phyloP scores from a whole-genome alignment of 2,797 vertebrate species.

The Acomys russatus region DNA sequence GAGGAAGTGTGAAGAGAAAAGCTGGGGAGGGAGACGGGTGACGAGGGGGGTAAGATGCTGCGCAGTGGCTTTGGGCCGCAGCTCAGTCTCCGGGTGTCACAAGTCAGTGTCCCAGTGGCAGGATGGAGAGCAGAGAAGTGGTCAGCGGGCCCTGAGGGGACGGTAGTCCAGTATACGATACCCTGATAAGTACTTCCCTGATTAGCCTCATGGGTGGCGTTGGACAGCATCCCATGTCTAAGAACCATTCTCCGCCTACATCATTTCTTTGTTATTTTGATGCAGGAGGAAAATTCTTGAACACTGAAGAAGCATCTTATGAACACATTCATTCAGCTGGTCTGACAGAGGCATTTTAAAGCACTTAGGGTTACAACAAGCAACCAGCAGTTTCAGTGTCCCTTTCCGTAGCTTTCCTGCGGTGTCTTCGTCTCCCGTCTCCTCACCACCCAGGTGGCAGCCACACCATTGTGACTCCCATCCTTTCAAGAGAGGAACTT shows the following conservation, averaged over 20 bases:
- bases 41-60: neutral
- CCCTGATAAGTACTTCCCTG: neutral
- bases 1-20: neutral
- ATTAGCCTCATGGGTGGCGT: neutral
- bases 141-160: neutral
- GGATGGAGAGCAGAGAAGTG: neutral
- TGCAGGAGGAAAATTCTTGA: neutral
- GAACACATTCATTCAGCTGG: neutral
- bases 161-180: neutral
- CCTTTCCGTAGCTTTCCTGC: neutral
- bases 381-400: neutral
- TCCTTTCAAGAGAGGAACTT: conserved; percentile 54
- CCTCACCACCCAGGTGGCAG: neutral
- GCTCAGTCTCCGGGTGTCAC: neutral
- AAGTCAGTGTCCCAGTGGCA: neutral
- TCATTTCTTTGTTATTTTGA: neutral
- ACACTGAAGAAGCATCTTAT: neutral
- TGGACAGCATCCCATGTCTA: neutral
- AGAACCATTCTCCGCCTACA: neutral
- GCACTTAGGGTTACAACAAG: neutral
- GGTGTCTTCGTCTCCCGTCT: neutral
- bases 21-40: neutral
- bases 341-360: neutral
- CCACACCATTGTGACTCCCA: neutral
- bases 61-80: too few relatives aligned